Evolutionary conservation across 1,140 invertebrate species (phyloP).

Genomic region (Atopsyche davidsoni): DNA sequence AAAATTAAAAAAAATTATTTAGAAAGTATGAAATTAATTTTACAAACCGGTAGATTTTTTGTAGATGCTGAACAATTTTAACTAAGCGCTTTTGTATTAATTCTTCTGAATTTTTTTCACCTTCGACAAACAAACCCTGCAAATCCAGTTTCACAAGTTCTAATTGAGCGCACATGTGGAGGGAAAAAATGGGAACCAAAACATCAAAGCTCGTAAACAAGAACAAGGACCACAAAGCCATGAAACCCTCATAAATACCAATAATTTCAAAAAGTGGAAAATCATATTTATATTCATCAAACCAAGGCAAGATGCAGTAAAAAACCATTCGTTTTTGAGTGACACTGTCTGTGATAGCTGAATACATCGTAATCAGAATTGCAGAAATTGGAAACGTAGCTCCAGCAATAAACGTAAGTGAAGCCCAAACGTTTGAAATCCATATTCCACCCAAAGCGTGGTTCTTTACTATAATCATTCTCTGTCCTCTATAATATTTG

Average conservation of each 20-base stretch:
- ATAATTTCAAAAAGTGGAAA: constrained; percentile 16
- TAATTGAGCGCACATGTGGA: constrained; percentile 23
- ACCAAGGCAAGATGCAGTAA: constrained; percentile 9
- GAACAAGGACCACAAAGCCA: not conserved
- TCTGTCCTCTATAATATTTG: constrained; percentile 3
- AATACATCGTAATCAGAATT: constrained; percentile 12
- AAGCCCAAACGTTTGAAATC: constrained; percentile 13
- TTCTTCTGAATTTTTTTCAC: not conserved
- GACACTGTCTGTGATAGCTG: not conserved
- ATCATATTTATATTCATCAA: constrained; percentile 15
- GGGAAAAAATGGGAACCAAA: constrained; percentile 10
- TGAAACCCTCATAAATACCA: constrained; percentile 12
- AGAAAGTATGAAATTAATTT: too few relatives aligned
- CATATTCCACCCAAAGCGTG: constrained; percentile 6
- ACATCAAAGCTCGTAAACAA: constrained; percentile 19
- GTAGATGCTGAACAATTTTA: constrained; percentile 14
- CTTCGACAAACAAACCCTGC: constrained; percentile 1
- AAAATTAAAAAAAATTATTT: constrained; percentile 3
- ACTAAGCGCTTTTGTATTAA: constrained; percentile 1
- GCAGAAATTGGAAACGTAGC: constrained; percentile 3
- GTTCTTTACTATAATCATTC: constrained; percentile 9
- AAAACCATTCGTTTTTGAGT: constrained; percentile 19
- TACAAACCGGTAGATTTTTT: constrained; percentile 19
- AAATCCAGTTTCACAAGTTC: constrained; percentile 20
- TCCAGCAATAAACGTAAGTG: constrained; percentile 1